Percentiles rank a stretch among this genome's conserved stretches.
phyloP scores from a whole-genome alignment of 37 sponge, comb jelly and placozoan genomes.

The Agelas oroides region DNA sequence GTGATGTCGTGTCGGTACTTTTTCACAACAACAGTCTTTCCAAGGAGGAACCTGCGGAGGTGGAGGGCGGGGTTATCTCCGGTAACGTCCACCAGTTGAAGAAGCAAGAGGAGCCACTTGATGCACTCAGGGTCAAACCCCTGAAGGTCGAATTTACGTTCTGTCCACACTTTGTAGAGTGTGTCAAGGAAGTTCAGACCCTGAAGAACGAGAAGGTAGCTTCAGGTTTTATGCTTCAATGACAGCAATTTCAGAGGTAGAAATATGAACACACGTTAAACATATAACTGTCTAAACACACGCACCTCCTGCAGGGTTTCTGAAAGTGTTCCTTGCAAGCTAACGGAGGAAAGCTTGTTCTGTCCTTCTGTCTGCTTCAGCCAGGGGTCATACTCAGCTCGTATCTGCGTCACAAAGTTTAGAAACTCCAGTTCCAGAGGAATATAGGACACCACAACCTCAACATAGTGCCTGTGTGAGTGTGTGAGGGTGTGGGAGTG shows the following conservation, averaged over 20 bases:
- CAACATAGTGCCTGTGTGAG: conserved; percentile 16
- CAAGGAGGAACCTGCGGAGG: conserved; percentile 11
- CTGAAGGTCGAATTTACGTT: background rate
- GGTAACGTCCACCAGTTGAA: conserved; percentile 51
- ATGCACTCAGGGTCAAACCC: conserved; percentile 19
- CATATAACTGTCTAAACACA: background rate
- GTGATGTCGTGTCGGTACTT: conserved; percentile 8
- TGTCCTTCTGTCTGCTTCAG: background rate
- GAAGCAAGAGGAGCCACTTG: conserved; percentile 49
- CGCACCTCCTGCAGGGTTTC: conserved; percentile 27
- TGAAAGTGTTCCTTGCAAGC: conserved; percentile 16
- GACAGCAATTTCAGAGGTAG: no score
- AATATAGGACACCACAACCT: background rate
- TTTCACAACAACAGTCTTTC: conserved; percentile 3
- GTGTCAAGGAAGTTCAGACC: conserved; percentile 56
- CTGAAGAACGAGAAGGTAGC: conserved; percentile 5
- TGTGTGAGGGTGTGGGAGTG: background rate
- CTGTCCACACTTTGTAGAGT: conserved; percentile 11
- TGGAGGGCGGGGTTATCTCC: conserved; percentile 14
- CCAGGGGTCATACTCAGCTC: conserved; percentile 11
- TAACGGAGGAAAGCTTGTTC: background rate
- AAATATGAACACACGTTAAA: background rate
- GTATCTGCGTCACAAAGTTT: background rate
- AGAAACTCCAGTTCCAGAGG: background rate
- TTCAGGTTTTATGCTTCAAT: no score